Evolutionary conservation across 2,113 vertebrate genomes (phyloP).

Genomic region (Cathartes aura): DNA sequence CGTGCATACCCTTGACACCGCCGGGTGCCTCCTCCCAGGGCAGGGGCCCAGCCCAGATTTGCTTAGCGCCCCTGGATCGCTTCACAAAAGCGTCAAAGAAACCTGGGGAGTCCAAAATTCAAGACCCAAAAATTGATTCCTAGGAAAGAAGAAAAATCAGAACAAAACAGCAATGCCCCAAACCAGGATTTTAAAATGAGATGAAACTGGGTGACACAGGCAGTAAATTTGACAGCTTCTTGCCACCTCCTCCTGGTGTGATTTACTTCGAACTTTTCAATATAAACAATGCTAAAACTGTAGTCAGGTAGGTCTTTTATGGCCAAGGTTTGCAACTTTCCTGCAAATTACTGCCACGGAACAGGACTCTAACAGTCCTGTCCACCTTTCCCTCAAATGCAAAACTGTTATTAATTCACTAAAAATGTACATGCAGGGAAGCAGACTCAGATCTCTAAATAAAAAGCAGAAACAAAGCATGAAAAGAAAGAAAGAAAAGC

Average conservation of each 20-base stretch:
- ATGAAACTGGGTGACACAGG: neutral
- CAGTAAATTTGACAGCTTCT: conserved; percentile 17
- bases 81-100: conserved; percentile 27
- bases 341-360: neutral
- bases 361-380: neutral
- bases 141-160: conserved; percentile 15
- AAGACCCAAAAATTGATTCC: neutral
- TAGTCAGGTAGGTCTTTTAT: conserved; percentile 8
- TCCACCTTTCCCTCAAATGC: neutral
- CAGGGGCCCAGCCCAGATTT: neutral
- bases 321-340: neutral
- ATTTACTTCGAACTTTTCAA: conserved; percentile 12
- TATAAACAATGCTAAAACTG: neutral
- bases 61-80: neutral
- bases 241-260: neutral
- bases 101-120: conserved; percentile 33
- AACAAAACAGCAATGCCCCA: conserved; percentile 30
- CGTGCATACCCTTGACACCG: rapidly evolving
- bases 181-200: neutral
- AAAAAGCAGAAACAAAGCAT: neutral
- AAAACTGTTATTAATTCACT: neutral
- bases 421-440: neutral
- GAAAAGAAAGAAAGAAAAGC: neutral
- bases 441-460: neutral
- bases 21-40: neutral